Evolutionary conservation across 2,113 vertebrate species (phyloP), one percentile per base, ranked within the genome.

Genomic region (Ictalurus furcatus): DNA sequence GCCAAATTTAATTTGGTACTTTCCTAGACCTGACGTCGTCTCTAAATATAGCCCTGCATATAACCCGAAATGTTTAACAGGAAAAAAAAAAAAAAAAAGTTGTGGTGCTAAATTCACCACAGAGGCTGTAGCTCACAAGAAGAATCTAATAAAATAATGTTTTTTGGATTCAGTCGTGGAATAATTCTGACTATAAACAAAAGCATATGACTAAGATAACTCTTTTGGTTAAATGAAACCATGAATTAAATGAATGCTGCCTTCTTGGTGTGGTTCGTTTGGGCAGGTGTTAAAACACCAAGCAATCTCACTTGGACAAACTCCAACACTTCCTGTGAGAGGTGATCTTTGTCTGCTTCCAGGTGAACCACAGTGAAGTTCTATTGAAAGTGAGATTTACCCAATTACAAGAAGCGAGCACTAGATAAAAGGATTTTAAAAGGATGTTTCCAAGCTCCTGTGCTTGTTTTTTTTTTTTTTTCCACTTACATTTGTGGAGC

Each of bases 1-100:
- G 83, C 5, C 81, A 23, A 37, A 59, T 37, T 58, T 83, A 13
- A 63, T 84, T 12, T 40, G 82, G 82, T 85, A 85, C 37, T 85
- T 85, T 85, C 84, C 84, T 21, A 54, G 40, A 1, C 30, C 7
- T 85, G 40, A 52, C 6, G 13, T 85, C 63, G n/a, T 2, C 37
- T 48, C 28, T 69, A 63, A 84, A 84, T 14, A 84, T 63, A 61
- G 30, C 61, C 58, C 34, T 61, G 13, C 76, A 56, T n/a, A 13
- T 16, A 23, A 63, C 34, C 63, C 0, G 0, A 37, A 40, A 40
- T 34, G 6, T 40, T 37, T 25, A 82, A 59, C 54, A 58, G n/a
- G 0, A 12, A 2, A 2, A 9, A 21, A 58, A 37, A 56, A 58
- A 81, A 4, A 44, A 40, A 58, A 71, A n/a, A n/a, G n/a, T 21